A percentile compares a stretch with the other conserved stretches of the same genome.
These are phyloP conservation scores for Lethrus apterus DNA, from an alignment of 1,140 invertebrate species.

Conservation along the genomic window DNA sequence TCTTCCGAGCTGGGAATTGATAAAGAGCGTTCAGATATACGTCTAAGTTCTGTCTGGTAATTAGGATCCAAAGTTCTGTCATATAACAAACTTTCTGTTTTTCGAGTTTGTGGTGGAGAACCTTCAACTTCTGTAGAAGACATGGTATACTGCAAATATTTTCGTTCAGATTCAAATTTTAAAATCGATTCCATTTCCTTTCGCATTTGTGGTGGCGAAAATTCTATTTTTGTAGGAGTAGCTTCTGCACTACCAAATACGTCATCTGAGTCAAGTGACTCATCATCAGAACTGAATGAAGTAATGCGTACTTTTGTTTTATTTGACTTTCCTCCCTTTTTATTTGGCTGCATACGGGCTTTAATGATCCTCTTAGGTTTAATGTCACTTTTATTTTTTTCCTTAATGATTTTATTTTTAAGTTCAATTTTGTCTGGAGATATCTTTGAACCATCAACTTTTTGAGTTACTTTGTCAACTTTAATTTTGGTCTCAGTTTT, in stretches of 20 bases:
- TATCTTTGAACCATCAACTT: not conserved
- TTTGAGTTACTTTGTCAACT: constrained; percentile 10
- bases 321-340: constrained; percentile 42
- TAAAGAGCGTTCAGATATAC: constrained; percentile 61
- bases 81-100: constrained; percentile 48
- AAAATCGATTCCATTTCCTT: constrained; percentile 64
- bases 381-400: constrained; percentile 43
- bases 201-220: constrained; percentile 60
- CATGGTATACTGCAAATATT: constrained; percentile 62
- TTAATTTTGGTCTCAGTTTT: constrained; percentile 12
- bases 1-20: constrained; percentile 64
- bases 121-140: constrained; percentile 65
- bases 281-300: constrained; percentile 63
- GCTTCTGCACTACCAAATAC: constrained; percentile 63
- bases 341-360: constrained; percentile 47
- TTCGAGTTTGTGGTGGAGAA: constrained; percentile 58
- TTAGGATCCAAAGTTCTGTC: constrained; percentile 52
- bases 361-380: constrained; percentile 49
- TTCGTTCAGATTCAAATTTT: constrained; percentile 58
- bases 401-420: constrained; percentile 32
- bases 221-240: constrained; percentile 57
- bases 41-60: constrained; percentile 51
- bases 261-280: constrained; percentile 63
- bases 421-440: constrained; percentile 23
- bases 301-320: constrained; percentile 61